Evolutionary conservation across 2,113 vertebrate species (phyloP).

Genomic region (Phaethon lepturus): DNA sequence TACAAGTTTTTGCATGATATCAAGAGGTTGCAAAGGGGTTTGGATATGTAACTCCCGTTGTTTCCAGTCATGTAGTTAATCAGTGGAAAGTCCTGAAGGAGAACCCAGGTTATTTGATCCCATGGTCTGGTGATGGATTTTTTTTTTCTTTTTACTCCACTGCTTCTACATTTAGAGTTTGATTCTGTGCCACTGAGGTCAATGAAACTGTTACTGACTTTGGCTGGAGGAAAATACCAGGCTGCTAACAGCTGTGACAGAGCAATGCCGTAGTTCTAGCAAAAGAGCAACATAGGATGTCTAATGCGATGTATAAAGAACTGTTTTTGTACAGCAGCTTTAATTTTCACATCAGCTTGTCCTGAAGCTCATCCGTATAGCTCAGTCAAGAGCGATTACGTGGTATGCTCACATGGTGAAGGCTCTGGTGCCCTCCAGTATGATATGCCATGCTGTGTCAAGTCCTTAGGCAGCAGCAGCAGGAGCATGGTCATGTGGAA

Average conservation of each 20-base stretch:
- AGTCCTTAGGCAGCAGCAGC: not conserved
- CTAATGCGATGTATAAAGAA: not conserved
- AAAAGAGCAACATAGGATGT: not conserved
- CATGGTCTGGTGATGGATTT: not conserved
- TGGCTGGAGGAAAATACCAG: not conserved
- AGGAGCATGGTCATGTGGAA: not conserved
- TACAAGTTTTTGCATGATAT: not conserved
- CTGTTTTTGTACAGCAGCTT: not conserved
- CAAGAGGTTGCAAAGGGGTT: not conserved
- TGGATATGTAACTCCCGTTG: not conserved
- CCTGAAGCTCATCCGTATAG: not conserved
- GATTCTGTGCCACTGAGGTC: not conserved
- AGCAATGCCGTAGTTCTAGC: not conserved
- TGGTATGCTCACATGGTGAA: not conserved
- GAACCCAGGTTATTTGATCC: not conserved
- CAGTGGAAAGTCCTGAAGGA: not conserved
- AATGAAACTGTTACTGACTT: not conserved
- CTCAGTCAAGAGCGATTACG: not conserved
- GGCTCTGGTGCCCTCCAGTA: not conserved
- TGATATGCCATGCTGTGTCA: not conserved
- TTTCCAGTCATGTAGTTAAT: not conserved
- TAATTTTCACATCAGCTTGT: not conserved
- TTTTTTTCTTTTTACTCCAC: not conserved
- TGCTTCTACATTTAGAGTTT: not conserved
- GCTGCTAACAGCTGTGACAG: not conserved